Base-by-base conservation (phyloP, 2,113 vertebrate genomes). In the Myocastor coypus region DNA sequence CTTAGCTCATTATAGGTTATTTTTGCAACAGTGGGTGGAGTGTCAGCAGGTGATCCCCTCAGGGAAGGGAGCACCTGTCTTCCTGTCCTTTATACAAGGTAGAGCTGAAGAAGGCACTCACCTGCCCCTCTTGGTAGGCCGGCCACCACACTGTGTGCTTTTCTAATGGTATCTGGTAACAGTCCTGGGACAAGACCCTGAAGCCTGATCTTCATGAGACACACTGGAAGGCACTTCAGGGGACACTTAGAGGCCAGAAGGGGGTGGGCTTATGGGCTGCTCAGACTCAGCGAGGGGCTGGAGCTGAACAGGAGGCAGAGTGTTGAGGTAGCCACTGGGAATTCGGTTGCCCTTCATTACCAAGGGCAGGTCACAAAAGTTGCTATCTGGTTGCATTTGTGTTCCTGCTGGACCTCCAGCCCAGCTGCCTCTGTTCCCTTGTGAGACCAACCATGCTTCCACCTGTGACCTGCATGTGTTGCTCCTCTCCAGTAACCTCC, bases 31-130 rank as follows among this genome's bases (percentile, higher is more conserved):
- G 16, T 8, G 81, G 6, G 14, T 28, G 11, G 17, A 16, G 83
- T 59, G 55, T n/a, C 26, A 30, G 26, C 63, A 0, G 17, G 24
- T 17, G 16, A 16, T 22, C 32, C 37, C 26, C 10, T 77, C 10
- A 52, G 37, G 3, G 7, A 17, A 30, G 28, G 22, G 5, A 0
- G 42, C 64, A 4, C 40, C 28, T 0, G 0, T 24, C 34, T 40
- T 68, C 64, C 4, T 37, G 37, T 7, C 0, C 2, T 46, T 26
- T 34, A 1, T 1, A 5, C 7, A 12, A 28, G 42, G 30, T 20
- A n/a, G 26, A 34, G 37, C 30, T 11, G 68, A 55, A 78, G 5
- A 37, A 46, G 73, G 11, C 16, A 3, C 9, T 12, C 22, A 1
- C 26, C 20, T 11, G 14, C 26, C 52, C 28, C 20, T 69, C 68